A percentile compares a stretch with the other conserved stretches of the same genome.
Evolutionary conservation across 2,888 invertebrate species (phyloP).

Genomic region (Volucella zonaria): DNA sequence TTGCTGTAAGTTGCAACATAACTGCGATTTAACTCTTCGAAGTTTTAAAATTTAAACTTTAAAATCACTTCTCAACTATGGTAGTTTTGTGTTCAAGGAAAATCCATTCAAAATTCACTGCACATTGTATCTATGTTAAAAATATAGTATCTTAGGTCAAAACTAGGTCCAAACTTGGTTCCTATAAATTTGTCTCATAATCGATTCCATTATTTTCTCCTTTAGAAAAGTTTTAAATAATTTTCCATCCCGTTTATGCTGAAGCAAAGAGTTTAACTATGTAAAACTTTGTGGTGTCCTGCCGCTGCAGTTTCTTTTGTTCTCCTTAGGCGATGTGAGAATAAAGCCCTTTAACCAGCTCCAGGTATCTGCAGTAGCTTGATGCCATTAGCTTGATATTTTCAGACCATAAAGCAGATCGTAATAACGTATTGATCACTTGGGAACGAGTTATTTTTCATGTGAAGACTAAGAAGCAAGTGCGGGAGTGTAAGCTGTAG

Average conservation of each 20-base stretch:
- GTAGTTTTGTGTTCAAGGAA: constrained; percentile 13
- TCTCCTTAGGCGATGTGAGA: constrained; percentile 9
- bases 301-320: constrained; percentile 38
- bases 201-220: constrained; percentile 58
- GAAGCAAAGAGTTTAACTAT: constrained; percentile 20
- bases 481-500: constrained; percentile 10
- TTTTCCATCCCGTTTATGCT: constrained; percentile 38
- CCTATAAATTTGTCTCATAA: constrained; percentile 45
- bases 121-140: constrained; percentile 30
- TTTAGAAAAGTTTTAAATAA: constrained; percentile 46
- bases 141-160: constrained; percentile 14
- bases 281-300: constrained; percentile 40
- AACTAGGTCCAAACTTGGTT: constrained; percentile 27
- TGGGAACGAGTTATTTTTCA: constrained; percentile 50
- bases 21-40: neutral
- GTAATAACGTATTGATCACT: constrained; percentile 67
- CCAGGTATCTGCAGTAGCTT: constrained; percentile 46
- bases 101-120: constrained; percentile 38
- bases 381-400: constrained; percentile 55
- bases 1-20: neutral
- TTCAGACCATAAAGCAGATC: constrained; percentile 61
- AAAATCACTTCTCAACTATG: constrained; percentile 24
- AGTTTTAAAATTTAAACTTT: constrained; percentile 47
- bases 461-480: neutral
- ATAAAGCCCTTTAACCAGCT: constrained; percentile 35